Percentiles rank a stretch among this genome's conserved stretches.
phyloP scores from a whole-genome alignment of 2,888 invertebrate species.

The Parnassius orleans region DNA sequence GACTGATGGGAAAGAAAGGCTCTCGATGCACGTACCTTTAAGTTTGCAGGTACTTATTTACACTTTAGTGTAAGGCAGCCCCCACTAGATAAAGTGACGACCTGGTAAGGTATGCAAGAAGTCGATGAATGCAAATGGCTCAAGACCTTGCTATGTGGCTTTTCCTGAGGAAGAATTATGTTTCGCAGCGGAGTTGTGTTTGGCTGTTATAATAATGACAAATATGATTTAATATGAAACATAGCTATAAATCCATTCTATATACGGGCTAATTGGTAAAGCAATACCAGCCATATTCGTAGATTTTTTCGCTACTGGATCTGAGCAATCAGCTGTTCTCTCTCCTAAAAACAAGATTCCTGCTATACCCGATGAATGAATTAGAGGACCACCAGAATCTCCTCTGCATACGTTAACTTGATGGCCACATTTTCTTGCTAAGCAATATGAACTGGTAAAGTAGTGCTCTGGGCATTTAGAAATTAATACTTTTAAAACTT shows the following conservation, averaged over 20 bases:
- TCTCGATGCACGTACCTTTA: too few relatives aligned
- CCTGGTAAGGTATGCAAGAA: too few relatives aligned
- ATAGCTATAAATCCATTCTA: conserved; percentile 16
- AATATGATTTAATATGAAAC: neutral
- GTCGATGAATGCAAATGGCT: too few relatives aligned
- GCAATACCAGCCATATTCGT: neutral
- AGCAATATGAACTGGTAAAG: too few relatives aligned
- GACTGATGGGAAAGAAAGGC: too few relatives aligned
- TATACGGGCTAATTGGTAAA: conserved; percentile 6
- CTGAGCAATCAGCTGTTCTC: neutral
- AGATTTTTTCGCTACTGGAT: neutral
- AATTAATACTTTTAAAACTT: conserved; percentile 13
- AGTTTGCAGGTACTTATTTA: too few relatives aligned
- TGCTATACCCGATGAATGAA: conserved; percentile 15
- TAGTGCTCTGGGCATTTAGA: neutral
- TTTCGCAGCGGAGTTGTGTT: too few relatives aligned
- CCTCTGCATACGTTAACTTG: conserved; percentile 1
- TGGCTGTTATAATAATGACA: too few relatives aligned
- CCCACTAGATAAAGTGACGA: too few relatives aligned
- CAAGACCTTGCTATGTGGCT: too few relatives aligned
- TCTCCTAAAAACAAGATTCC: neutral
- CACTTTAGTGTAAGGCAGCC: too few relatives aligned
- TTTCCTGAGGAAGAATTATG: too few relatives aligned
- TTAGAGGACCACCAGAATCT: conserved; percentile 19
- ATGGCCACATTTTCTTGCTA: conserved; percentile 10